A percentile compares a stretch with the other conserved stretches of the same genome.
phyloP scores from a whole-genome alignment of 2,113 vertebrate genomes.

The Grantiella picta region DNA sequence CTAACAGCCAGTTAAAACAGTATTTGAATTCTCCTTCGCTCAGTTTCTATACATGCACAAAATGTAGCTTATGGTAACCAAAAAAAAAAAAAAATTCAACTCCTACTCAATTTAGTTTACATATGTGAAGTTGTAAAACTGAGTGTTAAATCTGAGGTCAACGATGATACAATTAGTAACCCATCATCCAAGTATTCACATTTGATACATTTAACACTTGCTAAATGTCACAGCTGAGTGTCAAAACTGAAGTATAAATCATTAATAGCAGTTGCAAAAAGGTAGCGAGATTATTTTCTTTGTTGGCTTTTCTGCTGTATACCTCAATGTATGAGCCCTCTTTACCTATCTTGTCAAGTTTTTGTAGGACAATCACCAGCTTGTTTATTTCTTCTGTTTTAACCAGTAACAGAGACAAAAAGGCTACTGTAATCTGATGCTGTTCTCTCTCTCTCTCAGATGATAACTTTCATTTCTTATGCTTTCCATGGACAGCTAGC shows the following conservation, averaged over 20 bases:
- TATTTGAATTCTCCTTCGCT: not conserved
- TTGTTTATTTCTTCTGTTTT: not conserved
- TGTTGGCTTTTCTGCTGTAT: not conserved
- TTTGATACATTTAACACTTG: not conserved
- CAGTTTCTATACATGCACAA: not conserved
- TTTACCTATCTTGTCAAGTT: not conserved
- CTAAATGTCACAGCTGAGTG: not conserved
- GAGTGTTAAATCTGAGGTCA: not conserved
- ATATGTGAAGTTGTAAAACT: not conserved
- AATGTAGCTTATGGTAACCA: not conserved
- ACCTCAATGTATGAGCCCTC: not conserved
- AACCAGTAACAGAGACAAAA: not conserved
- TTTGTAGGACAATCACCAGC: not conserved
- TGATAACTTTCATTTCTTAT: not conserved
- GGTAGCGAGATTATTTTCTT: not conserved
- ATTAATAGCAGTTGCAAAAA: not conserved
- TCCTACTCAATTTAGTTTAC: not conserved
- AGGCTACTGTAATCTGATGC: not conserved
- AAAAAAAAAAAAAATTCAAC: not conserved
- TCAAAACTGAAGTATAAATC: not conserved
- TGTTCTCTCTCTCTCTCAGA: not conserved
- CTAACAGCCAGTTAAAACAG: not conserved
- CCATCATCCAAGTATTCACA: not conserved
- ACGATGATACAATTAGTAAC: not conserved
- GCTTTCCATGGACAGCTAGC: not conserved